Percentiles rank a stretch among this genome's conserved stretches.
Evolutionary conservation across 2,888 invertebrate genomes (phyloP).

Genomic region (Drosophila pullipes): DNA sequence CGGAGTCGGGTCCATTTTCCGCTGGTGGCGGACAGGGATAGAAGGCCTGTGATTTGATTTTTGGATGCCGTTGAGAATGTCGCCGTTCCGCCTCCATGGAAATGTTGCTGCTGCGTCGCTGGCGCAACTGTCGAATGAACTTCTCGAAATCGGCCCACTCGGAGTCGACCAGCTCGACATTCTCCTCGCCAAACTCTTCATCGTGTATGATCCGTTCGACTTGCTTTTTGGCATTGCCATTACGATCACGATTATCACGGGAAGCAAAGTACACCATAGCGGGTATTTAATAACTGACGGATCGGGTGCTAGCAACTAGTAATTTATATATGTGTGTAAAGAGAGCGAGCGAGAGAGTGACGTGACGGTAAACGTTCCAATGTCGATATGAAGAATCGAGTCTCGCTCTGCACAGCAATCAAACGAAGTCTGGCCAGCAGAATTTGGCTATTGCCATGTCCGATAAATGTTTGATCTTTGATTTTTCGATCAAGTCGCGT

Average conservation of each 20-base stretch:
- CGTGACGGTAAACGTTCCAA: slow-evolving; percentile 12
- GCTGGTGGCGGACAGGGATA: slow-evolving; percentile 85
- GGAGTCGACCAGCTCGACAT: slow-evolving; percentile 84
- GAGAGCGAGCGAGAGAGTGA: not conserved
- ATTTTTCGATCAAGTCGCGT: slow-evolving; percentile 7
- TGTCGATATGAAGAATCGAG: slow-evolving; percentile 34
- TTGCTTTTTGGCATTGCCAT: slow-evolving; percentile 60
- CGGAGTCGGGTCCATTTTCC: slow-evolving; percentile 83
- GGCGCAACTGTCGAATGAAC: slow-evolving; percentile 83
- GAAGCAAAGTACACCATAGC: slow-evolving; percentile 72
- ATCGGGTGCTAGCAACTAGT: not conserved
- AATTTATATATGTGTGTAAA: not conserved
- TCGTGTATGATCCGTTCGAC: slow-evolving; percentile 83
- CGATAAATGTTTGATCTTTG: not conserved
- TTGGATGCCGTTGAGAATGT: slow-evolving; percentile 78
- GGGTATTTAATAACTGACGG: not conserved
- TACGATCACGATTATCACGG: slow-evolving; percentile 73
- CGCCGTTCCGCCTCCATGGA: slow-evolving; percentile 84
- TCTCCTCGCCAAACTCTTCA: slow-evolving; percentile 85
- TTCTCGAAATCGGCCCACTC: slow-evolving; percentile 86
- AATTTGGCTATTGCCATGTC: slow-evolving; percentile 35
- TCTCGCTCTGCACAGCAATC: slow-evolving; percentile 16
- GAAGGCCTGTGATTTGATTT: slow-evolving; percentile 84
- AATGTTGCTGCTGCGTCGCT: slow-evolving; percentile 82
- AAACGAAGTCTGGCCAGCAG: slow-evolving; percentile 16